Evolutionary conservation across 2,113 vertebrate species (phyloP), one percentile per base, ranked within the genome.

Genomic region (Zingel zingel): DNA sequence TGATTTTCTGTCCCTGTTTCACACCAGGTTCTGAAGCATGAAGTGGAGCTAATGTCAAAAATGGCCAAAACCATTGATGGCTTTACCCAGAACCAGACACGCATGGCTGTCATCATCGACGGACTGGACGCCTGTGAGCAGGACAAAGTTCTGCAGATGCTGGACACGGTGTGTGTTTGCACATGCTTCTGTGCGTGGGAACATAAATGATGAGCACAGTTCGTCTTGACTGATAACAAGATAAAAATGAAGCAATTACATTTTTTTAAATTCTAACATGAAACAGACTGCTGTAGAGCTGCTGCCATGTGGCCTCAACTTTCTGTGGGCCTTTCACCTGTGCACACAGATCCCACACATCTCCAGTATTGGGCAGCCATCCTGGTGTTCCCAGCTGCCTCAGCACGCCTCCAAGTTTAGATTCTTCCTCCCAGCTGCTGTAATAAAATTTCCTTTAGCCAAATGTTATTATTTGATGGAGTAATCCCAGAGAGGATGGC

Each of bases 61-160:
- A 99, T 99, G 98, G 97, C 98, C 27, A 99, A 99, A 93, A 97
- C 98, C 39, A 99, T 99, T 12, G 98, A 99, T 65, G 95, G 98
- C 70, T 99, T 99, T 85, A 99, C 98, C 68, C 97, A 99, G 95
- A 99, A 99, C 92, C 98, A 99, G 93, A 99, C 98, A 0, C 95
- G 98, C 48, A 97, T 99, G 91, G 97, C 97, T 6, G 98, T 99
- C 45, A 99, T 99, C 92, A 99, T 99, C 1, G 98, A 99, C 59
- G 98, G 98, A 0, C 91, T 99, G 78, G 98, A 99, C 61, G 97
- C 98, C 75, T 99, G 98, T 56, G 98, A 99, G 56, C 98, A 99
- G 89, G 98, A 99, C 95, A 98, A 96, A 94, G 98, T 99, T 64
- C 95, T 99, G 62, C 98, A 99, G 94, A 99, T 99, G 98, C 95